Conservation (phyloP, 35 echinoderm and acorn worm genomes). For the Heliocidaris erythrogramma region DNA sequence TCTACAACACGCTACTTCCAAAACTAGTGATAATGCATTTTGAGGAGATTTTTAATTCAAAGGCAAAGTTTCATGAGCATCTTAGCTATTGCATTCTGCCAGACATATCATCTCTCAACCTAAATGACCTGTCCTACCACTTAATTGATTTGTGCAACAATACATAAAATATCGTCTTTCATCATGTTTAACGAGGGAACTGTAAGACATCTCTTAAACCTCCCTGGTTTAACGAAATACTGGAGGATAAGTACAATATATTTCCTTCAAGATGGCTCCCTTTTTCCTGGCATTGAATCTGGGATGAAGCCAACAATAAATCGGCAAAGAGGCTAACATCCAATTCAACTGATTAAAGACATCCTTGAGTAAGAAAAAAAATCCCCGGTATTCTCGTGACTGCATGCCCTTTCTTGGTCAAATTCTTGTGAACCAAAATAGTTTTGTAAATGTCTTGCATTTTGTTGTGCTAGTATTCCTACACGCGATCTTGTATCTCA, state of each 20-base stretch:
- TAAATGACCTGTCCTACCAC: too few relatives aligned
- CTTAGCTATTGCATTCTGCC: too few relatives aligned
- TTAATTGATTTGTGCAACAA: too few relatives aligned
- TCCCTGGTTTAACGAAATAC: too few relatives aligned
- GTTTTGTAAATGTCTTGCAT: neutral
- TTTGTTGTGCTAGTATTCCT: neutral
- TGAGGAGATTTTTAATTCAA: too few relatives aligned
- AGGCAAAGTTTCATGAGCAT: too few relatives aligned
- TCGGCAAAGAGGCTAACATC: neutral
- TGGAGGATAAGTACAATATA: neutral
- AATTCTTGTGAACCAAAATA: constrained; percentile 5
- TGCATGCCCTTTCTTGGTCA: neutral
- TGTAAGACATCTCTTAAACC: too few relatives aligned
- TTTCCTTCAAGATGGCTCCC: neutral
- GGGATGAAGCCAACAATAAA: neutral
- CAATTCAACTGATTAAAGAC: neutral
- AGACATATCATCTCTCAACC: too few relatives aligned
- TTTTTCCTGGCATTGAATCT: neutral
- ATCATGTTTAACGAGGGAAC: too few relatives aligned
- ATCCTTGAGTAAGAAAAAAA: neutral
- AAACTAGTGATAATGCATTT: too few relatives aligned
- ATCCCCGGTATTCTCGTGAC: neutral
- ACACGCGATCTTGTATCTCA: neutral
- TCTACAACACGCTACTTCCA: too few relatives aligned
- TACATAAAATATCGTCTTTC: too few relatives aligned